Conservation (phyloP, 1,140 invertebrate genomes). For the Bathynomus jamesi region DNA sequence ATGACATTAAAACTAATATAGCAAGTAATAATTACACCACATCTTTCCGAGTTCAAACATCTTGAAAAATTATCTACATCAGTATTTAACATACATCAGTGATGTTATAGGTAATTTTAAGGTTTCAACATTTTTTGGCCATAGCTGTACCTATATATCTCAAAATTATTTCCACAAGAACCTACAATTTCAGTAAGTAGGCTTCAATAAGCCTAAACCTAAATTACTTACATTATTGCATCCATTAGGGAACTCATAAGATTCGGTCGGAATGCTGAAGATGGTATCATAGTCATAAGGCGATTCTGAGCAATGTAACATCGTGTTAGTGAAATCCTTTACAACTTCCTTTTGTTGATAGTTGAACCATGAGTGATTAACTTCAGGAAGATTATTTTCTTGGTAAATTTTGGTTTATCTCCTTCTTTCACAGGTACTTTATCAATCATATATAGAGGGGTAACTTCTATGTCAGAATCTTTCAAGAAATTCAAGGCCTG, state of each 20-base stretch:
- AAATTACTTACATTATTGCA: constrained; percentile 61
- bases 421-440: constrained; percentile 80
- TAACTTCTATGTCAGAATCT: constrained; percentile 69
- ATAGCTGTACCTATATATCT: too few species aligned
- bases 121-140: too few species aligned
- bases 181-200: too few species aligned
- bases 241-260: constrained; percentile 90
- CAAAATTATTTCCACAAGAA: too few species aligned
- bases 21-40: too few species aligned
- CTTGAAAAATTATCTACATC: too few species aligned
- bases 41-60: too few species aligned
- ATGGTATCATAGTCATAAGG: constrained; percentile 74
- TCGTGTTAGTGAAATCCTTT: constrained; percentile 73
- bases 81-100: too few species aligned
- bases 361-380: constrained; percentile 80
- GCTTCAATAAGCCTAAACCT: too few species aligned
- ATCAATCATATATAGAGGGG: constrained; percentile 75
- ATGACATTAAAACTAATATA: too few species aligned
- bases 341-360: constrained; percentile 64
- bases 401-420: constrained; percentile 69
- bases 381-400: constrained; percentile 70
- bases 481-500: constrained; percentile 45
- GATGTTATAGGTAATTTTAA: too few species aligned
- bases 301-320: constrained; percentile 72
- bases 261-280: constrained; percentile 69